phyloP scores from a whole-genome alignment of 2,888 invertebrate genomes.

The Leptura quadrifasciata region DNA sequence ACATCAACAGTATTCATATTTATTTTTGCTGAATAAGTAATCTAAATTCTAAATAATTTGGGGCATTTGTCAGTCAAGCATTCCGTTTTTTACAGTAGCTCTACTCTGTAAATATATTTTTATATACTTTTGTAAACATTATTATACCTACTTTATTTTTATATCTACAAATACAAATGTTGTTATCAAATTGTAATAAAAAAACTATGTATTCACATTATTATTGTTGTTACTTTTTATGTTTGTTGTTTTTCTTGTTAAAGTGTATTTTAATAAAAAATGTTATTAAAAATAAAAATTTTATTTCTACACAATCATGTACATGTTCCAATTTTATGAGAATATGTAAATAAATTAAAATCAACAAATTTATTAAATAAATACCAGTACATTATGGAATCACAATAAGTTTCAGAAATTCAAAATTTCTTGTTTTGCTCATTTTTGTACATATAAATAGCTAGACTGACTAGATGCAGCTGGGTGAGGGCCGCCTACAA shows the following conservation, averaged over 20 bases:
- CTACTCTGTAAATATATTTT: too few relatives aligned
- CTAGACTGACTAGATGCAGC: slow-evolving; percentile 50
- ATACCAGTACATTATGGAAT: slow-evolving; percentile 34
- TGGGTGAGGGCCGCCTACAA: slow-evolving; percentile 52
- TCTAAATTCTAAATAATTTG: too few relatives aligned
- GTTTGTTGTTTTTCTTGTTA: background rate
- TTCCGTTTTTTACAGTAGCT: too few relatives aligned
- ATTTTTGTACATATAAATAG: slow-evolving; percentile 44
- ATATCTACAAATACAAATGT: too few relatives aligned
- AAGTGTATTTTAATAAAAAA: background rate
- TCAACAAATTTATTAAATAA: slow-evolving; percentile 32
- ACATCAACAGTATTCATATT: too few relatives aligned
- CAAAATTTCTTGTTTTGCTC: background rate
- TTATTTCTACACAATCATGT: background rate
- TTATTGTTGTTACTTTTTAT: background rate
- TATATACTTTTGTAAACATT: too few relatives aligned
- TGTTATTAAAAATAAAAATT: slow-evolving; percentile 4
- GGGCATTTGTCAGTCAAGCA: too few relatives aligned
- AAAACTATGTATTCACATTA: background rate
- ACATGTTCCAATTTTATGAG: background rate
- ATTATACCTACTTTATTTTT: too few relatives aligned
- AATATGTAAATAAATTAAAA: slow-evolving; percentile 11
- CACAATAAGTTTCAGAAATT: slow-evolving; percentile 28
- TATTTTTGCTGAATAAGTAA: too few relatives aligned
- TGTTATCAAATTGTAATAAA: too few relatives aligned